Evolutionary conservation across 2,797 vertebrate species (phyloP), one percentile per base, ranked within the genome.

Genomic region (Tapera naevia): DNA sequence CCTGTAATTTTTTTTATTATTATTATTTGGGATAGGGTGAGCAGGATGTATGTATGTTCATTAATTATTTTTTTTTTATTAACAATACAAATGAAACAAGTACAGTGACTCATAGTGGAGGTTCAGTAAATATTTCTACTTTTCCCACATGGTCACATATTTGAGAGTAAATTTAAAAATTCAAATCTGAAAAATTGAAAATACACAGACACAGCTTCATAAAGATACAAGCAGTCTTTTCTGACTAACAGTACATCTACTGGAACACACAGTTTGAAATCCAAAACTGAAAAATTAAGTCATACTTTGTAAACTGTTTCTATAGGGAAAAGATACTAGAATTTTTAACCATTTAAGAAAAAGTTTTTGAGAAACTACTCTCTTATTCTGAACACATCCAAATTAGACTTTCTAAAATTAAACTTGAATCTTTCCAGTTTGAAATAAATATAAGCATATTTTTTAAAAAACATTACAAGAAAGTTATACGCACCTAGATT

Each of bases 11-110:
- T 25, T 41, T 56, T 24, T 41, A 41, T 41, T 41, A 41, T 39
- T 41, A 41, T 51, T 53, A 27, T 35, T 14, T 5, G 11, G 2
- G 4, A 50, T 50, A 13, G 48, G 5, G 4, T 6, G 11, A 2
- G 4, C 41, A 35, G 8, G 9, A 17, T 74, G 18, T 28, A 32
- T 25, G 6, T 0, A 0, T 58, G 13, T 37, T 61, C 32, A 27
- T 19, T 54, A 16, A 23, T 33, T 54, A 12, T 0, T 22, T 56
- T 0, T 22, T 61, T 71, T 56, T 73, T 57, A 60, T 48, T 21
- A 81, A 25, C 7, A 17, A 22, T 30, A 41, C 11, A 67, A 48
- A 67, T 32, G 3, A 37, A 85, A 85, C 5, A 11, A 10, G 15
- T 11, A 30, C 33, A 41, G 10, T 41, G 24, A 51, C 13, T 48